Conservation (phyloP, 2,797 vertebrate species). For the Melanogrammus aeglefinus region DNA sequence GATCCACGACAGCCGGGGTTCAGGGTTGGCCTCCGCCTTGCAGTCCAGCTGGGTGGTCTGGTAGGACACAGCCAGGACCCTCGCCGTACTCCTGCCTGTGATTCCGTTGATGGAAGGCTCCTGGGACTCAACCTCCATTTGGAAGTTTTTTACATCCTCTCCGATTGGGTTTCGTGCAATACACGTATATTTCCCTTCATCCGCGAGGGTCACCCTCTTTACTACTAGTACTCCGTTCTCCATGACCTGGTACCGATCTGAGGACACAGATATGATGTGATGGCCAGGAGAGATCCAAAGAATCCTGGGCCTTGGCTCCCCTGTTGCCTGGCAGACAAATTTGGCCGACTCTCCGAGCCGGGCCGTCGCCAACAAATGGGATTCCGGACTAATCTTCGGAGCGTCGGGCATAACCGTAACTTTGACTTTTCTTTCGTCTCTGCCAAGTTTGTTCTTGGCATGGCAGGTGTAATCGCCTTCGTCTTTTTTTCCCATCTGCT, state of each 20-base stretch:
- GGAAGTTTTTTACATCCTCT: constrained; percentile 71
- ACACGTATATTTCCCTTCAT: constrained; percentile 77
- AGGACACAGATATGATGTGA: constrained; percentile 60
- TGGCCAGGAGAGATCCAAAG: constrained; percentile 76
- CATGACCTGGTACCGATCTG: constrained; percentile 63
- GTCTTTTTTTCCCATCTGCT: constrained; percentile 74
- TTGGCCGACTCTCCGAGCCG: constrained; percentile 63
- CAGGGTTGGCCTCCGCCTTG: constrained; percentile 72
- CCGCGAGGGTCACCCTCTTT: constrained; percentile 62
- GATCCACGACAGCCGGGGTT: constrained; percentile 72
- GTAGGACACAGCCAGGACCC: constrained; percentile 69
- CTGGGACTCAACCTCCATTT: constrained; percentile 65
- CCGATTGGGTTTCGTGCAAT: constrained; percentile 72
- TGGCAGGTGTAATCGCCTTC: constrained; percentile 81
- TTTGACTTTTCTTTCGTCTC: constrained; percentile 75
- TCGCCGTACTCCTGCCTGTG: constrained; percentile 54
- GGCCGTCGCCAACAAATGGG: constrained; percentile 51
- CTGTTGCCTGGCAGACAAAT: constrained; percentile 70
- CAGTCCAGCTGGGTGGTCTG: constrained; percentile 74
- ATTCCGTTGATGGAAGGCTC: constrained; percentile 69
- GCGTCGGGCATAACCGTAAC: constrained; percentile 68
- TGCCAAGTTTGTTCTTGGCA: constrained; percentile 77
- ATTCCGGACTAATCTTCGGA: constrained; percentile 62
- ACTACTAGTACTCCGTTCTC: constrained; percentile 68
- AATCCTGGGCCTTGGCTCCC: constrained; percentile 67